Conservation (phyloP, 92 coral and sea anemone species). For the Bergia puertoricense region DNA sequence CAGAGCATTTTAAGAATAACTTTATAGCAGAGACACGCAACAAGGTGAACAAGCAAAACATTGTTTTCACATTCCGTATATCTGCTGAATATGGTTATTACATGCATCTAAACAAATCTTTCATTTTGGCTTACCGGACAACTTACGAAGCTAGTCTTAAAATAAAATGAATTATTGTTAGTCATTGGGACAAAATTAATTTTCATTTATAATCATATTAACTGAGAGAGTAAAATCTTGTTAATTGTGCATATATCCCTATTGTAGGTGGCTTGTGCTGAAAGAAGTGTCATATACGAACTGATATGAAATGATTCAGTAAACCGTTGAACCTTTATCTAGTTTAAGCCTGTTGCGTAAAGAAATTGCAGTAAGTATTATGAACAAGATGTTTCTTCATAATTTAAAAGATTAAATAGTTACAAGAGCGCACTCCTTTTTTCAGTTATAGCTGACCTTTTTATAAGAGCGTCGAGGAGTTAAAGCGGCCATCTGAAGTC, state of each 20-base stretch:
- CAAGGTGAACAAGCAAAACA: neutral
- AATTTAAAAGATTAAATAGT: too few relatives aligned
- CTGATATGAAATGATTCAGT: neutral
- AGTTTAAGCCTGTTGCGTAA: too few relatives aligned
- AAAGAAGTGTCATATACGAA: neutral
- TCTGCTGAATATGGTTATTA: neutral
- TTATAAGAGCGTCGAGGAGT: too few relatives aligned
- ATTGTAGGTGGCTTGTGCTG: neutral
- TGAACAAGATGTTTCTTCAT: too few relatives aligned
- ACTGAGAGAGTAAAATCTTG: neutral
- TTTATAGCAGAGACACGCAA: neutral
- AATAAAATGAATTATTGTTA: neutral
- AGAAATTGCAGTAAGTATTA: too few relatives aligned
- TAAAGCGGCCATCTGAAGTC: too few relatives aligned
- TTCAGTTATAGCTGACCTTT: too few relatives aligned
- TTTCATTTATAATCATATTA: too few relatives aligned
- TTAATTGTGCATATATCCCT: neutral
- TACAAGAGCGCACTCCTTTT: too few relatives aligned
- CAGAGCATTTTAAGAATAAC: neutral
- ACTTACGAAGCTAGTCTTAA: too few relatives aligned
- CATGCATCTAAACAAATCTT: too few relatives aligned
- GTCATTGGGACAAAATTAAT: neutral
- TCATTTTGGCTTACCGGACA: too few relatives aligned
- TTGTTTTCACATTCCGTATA: neutral
- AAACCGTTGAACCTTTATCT: neutral